Conservation (phyloP, 2,797 vertebrate genomes). For the Typhlichthys eigenmanni region DNA sequence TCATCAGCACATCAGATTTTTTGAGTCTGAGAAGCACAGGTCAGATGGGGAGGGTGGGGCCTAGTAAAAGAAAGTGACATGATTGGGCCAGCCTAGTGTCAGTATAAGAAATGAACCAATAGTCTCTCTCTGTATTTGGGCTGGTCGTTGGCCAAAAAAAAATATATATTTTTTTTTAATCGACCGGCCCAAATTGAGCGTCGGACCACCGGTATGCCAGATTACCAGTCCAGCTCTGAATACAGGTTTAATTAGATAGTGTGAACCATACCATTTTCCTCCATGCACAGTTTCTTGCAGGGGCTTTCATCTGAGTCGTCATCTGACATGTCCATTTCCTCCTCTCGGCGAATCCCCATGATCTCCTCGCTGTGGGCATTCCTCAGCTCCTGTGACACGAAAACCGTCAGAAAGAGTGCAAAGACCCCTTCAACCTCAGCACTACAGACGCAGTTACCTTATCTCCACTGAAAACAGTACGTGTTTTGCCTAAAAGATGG, state of each 20-base stretch:
- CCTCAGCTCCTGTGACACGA: slow-evolving; percentile 87
- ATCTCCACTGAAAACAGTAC: not conserved
- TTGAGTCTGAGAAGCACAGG: no score
- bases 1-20: no score
- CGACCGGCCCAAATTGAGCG: not conserved
- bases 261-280: slow-evolving; percentile 83
- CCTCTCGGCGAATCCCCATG: slow-evolving; percentile 93
- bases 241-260: not conserved
- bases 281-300: slow-evolving; percentile 84
- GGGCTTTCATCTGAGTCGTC: slow-evolving; percentile 87
- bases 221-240: no score
- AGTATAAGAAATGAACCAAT: no score
- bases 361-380: slow-evolving; percentile 95
- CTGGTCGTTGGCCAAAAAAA: no score
- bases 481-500: not conserved
- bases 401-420: slow-evolving; percentile 25
- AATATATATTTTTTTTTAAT: not conserved
- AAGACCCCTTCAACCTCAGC: slow-evolving; percentile 11
- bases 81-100: no score
- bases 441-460: not conserved
- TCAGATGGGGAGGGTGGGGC: no score
- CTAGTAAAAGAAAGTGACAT: no score
- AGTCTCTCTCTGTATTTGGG: no score
- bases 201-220: no score
- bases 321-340: slow-evolving; percentile 99